A percentile compares a stretch with the other conserved stretches of the same genome.
Evolutionary conservation across 2,113 vertebrate genomes (phyloP).

Genomic region (Pteropus alecto): DNA sequence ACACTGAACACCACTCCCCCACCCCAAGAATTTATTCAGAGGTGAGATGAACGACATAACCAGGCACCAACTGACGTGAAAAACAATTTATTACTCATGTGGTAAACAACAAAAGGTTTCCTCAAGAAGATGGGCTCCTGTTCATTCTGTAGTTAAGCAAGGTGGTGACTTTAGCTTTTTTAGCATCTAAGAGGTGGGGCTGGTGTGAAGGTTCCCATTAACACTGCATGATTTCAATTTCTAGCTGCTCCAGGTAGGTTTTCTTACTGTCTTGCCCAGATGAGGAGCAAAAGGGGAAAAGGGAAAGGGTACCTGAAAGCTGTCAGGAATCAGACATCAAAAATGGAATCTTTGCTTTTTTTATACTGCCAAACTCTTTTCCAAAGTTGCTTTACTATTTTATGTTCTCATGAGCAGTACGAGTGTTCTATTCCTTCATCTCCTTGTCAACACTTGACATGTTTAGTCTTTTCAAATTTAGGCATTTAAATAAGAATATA

Average conservation of each 20-base stretch:
- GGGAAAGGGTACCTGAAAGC: accelerated
- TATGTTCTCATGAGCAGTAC: background rate
- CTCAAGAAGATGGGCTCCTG: accelerated
- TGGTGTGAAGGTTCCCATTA: background rate
- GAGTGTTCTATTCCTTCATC: background rate
- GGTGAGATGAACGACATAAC: background rate
- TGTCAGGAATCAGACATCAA: background rate
- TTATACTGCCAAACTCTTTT: background rate
- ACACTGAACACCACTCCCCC: background rate
- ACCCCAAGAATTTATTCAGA: background rate
- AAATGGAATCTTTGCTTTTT: background rate
- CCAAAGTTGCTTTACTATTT: background rate
- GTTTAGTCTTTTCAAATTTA: background rate
- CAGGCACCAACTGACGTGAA: background rate
- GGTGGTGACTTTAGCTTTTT: background rate
- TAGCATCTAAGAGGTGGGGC: background rate
- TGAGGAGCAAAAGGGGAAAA: background rate
- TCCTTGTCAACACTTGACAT: background rate
- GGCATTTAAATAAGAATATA: background rate
- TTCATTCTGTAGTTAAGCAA: background rate
- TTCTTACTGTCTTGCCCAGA: background rate
- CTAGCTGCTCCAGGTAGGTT: background rate
- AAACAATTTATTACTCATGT: background rate
- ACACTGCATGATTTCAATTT: background rate
- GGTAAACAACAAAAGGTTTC: background rate